phyloP scores from a whole-genome alignment of 2,797 vertebrate species.

The Myoxocephalus aenaeus region DNA sequence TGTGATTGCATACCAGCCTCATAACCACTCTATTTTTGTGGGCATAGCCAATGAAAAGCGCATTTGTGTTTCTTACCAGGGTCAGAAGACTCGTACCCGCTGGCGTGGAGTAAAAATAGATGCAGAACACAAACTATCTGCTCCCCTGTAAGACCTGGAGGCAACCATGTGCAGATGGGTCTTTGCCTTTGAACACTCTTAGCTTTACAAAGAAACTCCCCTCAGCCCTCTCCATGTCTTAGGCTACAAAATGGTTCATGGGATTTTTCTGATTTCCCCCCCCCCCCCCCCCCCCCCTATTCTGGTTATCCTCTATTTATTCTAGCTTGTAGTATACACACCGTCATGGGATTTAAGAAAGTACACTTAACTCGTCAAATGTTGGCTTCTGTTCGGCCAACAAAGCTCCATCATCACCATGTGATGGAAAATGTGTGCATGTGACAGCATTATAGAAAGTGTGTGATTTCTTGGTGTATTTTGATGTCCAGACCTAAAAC shows the following conservation, averaged over 20 bases:
- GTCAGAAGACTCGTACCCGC: constrained; percentile 72
- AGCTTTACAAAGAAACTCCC: constrained; percentile 55
- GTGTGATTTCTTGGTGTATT: constrained; percentile 5
- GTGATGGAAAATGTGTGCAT: constrained; percentile 13
- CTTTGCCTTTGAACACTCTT: constrained; percentile 59
- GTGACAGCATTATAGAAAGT: constrained; percentile 1
- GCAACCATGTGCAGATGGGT: constrained; percentile 66
- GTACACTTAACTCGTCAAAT: constrained; percentile 28
- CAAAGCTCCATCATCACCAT: constrained; percentile 54
- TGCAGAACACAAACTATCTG: constrained; percentile 62
- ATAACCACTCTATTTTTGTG: constrained; percentile 69
- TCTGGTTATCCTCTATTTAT: constrained; percentile 25
- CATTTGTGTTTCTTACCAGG: constrained; percentile 71
- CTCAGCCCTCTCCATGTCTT: constrained; percentile 31
- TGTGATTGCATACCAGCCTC: constrained; percentile 62
- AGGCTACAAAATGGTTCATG: constrained; percentile 60
- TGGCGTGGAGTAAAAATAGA: constrained; percentile 72
- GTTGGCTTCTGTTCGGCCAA: constrained; percentile 42
- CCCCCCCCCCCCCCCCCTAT: no score
- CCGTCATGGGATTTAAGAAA: constrained; percentile 26
- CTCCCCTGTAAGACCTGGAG: constrained; percentile 69
- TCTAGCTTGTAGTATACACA: constrained; percentile 48
- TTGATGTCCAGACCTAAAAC: constrained; percentile 19
- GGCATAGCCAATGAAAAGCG: constrained; percentile 71
- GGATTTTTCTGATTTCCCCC: no score